These are phyloP conservation scores for Ophion ellenae DNA, from an alignment of 2,888 invertebrate genomes.

Conservation along the genomic window DNA sequence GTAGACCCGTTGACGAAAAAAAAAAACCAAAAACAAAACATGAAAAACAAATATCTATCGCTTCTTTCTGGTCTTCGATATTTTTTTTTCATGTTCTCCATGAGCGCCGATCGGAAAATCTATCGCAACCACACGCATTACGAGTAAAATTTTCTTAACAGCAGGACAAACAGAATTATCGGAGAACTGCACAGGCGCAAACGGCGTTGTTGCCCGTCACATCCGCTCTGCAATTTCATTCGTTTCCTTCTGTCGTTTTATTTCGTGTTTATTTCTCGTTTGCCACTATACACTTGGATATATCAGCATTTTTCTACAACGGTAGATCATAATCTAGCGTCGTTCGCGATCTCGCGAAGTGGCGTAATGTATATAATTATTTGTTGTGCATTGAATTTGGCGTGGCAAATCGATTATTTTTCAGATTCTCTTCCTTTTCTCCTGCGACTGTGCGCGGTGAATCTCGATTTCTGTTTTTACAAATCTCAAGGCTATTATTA, in stretches of 20 bases:
- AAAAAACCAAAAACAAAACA: not conserved
- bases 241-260: not conserved
- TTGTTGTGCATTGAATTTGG: not conserved
- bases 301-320: not conserved
- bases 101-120: too few relatives aligned
- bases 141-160: not conserved
- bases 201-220: not conserved
- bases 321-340: not conserved
- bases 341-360: conserved; percentile 21
- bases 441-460: too few relatives aligned
- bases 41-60: not conserved
- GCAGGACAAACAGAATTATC: conserved; percentile 20
- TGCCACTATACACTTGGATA: too few relatives aligned
- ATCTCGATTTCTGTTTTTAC: too few relatives aligned
- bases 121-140: not conserved
- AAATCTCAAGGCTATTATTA: too few relatives aligned
- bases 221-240: not conserved
- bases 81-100: too few relatives aligned
- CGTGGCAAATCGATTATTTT: conserved; percentile 39
- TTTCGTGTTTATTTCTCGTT: not conserved
- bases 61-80: not conserved
- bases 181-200: not conserved
- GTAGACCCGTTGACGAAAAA: not conserved
- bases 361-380: conserved; percentile 3
- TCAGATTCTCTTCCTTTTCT: not conserved